phyloP scores from a whole-genome alignment of 1,140 invertebrate species.

The Ceratosolen fusciceps region DNA sequence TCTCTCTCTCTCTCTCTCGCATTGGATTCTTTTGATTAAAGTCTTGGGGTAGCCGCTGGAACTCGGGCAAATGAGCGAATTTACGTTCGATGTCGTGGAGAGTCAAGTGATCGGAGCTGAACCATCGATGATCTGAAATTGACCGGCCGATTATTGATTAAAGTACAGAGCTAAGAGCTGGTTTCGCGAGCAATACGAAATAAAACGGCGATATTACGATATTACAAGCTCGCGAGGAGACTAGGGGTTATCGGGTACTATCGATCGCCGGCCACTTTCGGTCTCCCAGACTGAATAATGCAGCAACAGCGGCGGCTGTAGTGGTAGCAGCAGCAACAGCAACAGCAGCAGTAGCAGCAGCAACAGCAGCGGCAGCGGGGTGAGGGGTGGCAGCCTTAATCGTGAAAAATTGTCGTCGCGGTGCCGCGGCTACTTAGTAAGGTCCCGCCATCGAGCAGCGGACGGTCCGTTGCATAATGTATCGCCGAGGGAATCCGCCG shows the following conservation, averaged over 20 bases:
- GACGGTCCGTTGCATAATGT: background rate
- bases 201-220: background rate
- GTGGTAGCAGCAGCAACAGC: too few species aligned
- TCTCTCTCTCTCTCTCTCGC: background rate
- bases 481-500: background rate
- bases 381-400: background rate
- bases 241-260: background rate
- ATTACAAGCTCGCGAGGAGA: background rate
- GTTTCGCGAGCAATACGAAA: background rate
- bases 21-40: background rate
- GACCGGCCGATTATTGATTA: too few species aligned
- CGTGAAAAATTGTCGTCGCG: slow-evolving; percentile 12
- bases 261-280: background rate
- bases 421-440: background rate
- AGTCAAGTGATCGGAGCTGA: too few species aligned
- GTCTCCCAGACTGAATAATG: background rate
- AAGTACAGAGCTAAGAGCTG: too few species aligned
- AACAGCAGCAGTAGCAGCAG: too few species aligned
- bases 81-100: too few species aligned
- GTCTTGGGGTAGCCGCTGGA: too few species aligned
- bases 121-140: too few species aligned
- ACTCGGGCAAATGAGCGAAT: too few species aligned
- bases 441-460: background rate
- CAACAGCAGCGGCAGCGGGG: too few species aligned
- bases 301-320: too few species aligned